phyloP scores from a whole-genome alignment of 2,113 vertebrate genomes.

The Casuarius casuarius region DNA sequence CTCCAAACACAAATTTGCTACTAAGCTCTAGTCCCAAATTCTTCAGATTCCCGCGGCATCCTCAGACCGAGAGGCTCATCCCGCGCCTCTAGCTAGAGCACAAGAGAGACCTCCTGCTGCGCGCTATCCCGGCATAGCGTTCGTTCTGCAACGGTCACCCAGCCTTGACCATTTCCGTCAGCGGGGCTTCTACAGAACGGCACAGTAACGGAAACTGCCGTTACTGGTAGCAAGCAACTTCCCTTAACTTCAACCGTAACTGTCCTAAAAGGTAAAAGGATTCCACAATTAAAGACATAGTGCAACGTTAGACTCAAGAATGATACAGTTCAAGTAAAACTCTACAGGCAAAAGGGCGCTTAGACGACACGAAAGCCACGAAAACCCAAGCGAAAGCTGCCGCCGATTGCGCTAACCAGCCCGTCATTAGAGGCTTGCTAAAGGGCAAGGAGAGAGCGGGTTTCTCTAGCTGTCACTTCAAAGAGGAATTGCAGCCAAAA shows the following conservation, averaged over 20 bases:
- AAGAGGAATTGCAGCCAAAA: background rate
- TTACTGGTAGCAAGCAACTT: slow-evolving; percentile 61
- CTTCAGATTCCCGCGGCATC: background rate
- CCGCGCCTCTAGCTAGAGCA: background rate
- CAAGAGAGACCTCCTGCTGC: background rate
- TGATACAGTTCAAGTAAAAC: slow-evolving; percentile 35
- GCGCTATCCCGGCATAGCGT: background rate
- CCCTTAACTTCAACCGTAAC: slow-evolving; percentile 20
- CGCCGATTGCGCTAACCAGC: slow-evolving; percentile 1
- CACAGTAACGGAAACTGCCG: slow-evolving; percentile 42
- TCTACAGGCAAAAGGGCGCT: background rate
- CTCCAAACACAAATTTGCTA: background rate
- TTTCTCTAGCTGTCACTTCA: background rate
- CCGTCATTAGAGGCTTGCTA: background rate
- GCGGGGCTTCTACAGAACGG: background rate
- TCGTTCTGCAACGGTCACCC: background rate
- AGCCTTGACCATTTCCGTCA: background rate
- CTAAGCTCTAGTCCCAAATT: background rate
- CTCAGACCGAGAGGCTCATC: background rate
- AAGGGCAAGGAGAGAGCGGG: background rate
- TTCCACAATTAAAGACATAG: slow-evolving; percentile 51
- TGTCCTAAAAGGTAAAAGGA: slow-evolving; percentile 34
- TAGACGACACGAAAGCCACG: background rate
- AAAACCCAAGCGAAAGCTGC: slow-evolving; percentile 15
- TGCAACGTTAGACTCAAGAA: background rate